A percentile compares a stretch with the other conserved stretches of the same genome.
Conservation (phyloP, 1,140 invertebrate species). For the Sminthurides bifidus region DNA sequence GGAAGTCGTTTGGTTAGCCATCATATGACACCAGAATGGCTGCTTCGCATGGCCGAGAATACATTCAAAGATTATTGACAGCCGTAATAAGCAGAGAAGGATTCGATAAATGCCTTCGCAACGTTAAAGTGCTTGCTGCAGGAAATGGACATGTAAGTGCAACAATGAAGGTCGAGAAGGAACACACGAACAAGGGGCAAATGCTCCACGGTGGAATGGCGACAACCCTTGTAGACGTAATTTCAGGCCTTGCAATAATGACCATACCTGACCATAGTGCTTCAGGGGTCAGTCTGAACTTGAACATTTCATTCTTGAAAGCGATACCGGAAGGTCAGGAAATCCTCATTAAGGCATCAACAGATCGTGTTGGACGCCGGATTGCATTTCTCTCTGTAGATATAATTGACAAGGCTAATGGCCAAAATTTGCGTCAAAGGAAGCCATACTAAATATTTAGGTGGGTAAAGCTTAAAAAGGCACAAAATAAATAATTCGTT, state of each 20-base stretch:
- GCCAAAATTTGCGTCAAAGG: constrained; percentile 61
- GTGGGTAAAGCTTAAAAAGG: too few species aligned
- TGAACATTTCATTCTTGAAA: constrained; percentile 59
- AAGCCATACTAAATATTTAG: constrained; percentile 65
- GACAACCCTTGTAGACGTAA: constrained; percentile 63
- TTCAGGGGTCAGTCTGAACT: constrained; percentile 59
- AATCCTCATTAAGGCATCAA: constrained; percentile 64
- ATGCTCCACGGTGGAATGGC: constrained; percentile 72
- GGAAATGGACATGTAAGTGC: constrained; percentile 54
- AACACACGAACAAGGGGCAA: constrained; percentile 56
- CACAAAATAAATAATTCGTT: too few species aligned
- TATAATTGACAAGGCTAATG: constrained; percentile 56
- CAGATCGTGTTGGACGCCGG: constrained; percentile 59
- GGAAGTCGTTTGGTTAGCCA: too few species aligned
- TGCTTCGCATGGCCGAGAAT: constrained; percentile 1
- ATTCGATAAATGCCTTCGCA: constrained; percentile 39
- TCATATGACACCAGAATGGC: too few species aligned
- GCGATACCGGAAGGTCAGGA: constrained; percentile 61
- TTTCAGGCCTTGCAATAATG: constrained; percentile 68
- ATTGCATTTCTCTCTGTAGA: constrained; percentile 70
- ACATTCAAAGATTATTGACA: not conserved
- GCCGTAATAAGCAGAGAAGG: constrained; percentile 3
- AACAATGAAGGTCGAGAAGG: constrained; percentile 60
- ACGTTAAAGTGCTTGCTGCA: constrained; percentile 55
- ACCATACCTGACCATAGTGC: constrained; percentile 39